Evolutionary conservation across 2,888 invertebrate species (phyloP), one percentile per base, ranked within the genome.

Genomic region (Coelopa pilipes): DNA sequence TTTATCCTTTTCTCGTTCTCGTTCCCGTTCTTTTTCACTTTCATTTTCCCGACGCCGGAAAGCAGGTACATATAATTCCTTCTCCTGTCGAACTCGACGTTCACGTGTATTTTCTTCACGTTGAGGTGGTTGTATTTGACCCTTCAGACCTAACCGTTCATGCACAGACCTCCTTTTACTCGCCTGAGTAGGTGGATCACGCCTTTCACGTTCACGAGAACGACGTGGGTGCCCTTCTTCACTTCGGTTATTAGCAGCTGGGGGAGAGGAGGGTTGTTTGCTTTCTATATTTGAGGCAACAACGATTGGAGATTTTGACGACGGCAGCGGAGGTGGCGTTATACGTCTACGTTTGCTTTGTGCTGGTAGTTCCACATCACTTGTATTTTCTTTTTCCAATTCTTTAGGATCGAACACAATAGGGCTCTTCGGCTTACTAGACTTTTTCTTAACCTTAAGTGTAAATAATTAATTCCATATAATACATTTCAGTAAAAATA

Each of bases 111-210:
- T 46, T 17, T 71, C 65, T 13, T 63, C 55, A 53, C 71, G 63
- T 15, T 17, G 66, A 24, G 62, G 1, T 1, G 75, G 9, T 19
- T 45, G 34, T 34, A 34, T 34, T 34, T 34, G 34, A 7, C 34
- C 19, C 19, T 63, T 68, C 19, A 53, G 73, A 0, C 90, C 90
- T 57, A 90, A 82, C 47, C 90, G 86, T 67, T 90, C 89, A 75
- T 89, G 85, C 19, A 89, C 86, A 0, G 90, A 88, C 17, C 83
- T 83, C 75, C 84, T 88, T 77, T 79, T 84, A 0, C 79, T 75
- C 55, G 76, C 67, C 62, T 19, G 70, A 9, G 17, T 24, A 15
- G 65, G 65, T 19, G 60, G 60, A 24, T 70, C 63, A 10, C 75
- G 75, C 10, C 57, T 46, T 53, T 78, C 80, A 45, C 74, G 77